A percentile compares a stretch with the other conserved stretches of the same genome.
These are phyloP conservation scores for Callimorpha dominula DNA, from an alignment of 2,888 invertebrate species.

Conservation along the genomic window DNA sequence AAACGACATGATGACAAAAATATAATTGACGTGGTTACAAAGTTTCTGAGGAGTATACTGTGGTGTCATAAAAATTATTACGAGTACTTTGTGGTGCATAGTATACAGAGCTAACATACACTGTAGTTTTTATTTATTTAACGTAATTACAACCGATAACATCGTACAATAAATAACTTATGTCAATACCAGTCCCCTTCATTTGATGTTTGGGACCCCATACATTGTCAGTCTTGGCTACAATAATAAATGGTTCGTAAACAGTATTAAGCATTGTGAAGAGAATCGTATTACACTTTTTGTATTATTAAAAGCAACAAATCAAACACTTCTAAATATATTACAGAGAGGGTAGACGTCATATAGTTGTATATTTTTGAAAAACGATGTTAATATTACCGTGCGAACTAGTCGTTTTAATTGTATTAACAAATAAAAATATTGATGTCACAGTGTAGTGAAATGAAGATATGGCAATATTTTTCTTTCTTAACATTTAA, in stretches of 20 bases:
- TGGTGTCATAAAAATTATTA: background rate
- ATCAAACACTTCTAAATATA: slow-evolving; percentile 63
- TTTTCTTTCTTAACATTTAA: no score
- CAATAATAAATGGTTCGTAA: slow-evolving; percentile 67
- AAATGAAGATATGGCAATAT: no score
- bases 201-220: slow-evolving; percentile 30
- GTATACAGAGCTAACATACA: background rate
- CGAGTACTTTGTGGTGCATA: background rate
- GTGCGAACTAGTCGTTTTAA: background rate
- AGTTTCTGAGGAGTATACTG: no score
- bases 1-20: no score
- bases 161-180: slow-evolving; percentile 58
- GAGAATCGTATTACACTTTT: slow-evolving; percentile 55
- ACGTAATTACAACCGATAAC: slow-evolving; percentile 39
- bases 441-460: no score
- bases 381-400: background rate
- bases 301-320: slow-evolving; percentile 65
- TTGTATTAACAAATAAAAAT: background rate
- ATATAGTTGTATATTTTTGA: slow-evolving; percentile 20
- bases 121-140: slow-evolving; percentile 8
- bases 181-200: slow-evolving; percentile 61
- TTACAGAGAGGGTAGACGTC: slow-evolving; percentile 35
- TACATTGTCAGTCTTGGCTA: slow-evolving; percentile 43
- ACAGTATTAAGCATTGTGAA: slow-evolving; percentile 60
- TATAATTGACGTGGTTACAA: no score